Conservation (phyloP, 2,888 invertebrate species). For the Ptilodon capucinus region DNA sequence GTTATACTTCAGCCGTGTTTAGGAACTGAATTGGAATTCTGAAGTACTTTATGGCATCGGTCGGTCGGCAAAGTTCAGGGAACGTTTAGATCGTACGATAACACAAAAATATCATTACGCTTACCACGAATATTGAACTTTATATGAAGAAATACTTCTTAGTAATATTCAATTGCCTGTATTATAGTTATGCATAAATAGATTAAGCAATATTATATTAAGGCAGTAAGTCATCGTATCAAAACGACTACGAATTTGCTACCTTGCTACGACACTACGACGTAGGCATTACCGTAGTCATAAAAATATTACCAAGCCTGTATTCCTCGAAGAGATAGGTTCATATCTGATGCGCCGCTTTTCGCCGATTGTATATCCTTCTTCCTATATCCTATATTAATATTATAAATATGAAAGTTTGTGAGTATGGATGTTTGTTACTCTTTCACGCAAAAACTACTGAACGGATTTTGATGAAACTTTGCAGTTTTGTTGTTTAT, state of each 20-base stretch:
- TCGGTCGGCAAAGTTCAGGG: conserved; percentile 57
- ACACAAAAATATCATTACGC: conserved; percentile 40
- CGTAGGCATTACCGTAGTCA: neutral
- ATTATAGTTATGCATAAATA: neutral
- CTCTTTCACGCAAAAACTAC: too few relatives aligned
- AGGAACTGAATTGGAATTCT: conserved; percentile 39
- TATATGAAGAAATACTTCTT: neutral
- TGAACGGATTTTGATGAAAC: too few relatives aligned
- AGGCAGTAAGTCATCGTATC: neutral
- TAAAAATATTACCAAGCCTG: too few relatives aligned
- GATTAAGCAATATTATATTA: too few relatives aligned
- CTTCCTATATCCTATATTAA: too few relatives aligned
- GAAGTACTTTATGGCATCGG: conserved; percentile 39
- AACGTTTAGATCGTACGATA: conserved; percentile 66
- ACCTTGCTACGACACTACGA: neutral
- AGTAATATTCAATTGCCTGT: neutral
- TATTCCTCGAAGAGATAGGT: too few relatives aligned
- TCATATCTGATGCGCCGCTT: too few relatives aligned
- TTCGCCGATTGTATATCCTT: too few relatives aligned
- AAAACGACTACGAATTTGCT: neutral
- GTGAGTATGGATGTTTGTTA: too few relatives aligned
- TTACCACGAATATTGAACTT: conserved; percentile 13
- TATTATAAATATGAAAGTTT: too few relatives aligned
- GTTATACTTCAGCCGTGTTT: conserved; percentile 30
- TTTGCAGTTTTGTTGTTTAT: too few relatives aligned